These are phyloP conservation scores for Saguinus midas DNA, from an alignment of 2,113 vertebrate genomes.

Conservation along the genomic window DNA sequence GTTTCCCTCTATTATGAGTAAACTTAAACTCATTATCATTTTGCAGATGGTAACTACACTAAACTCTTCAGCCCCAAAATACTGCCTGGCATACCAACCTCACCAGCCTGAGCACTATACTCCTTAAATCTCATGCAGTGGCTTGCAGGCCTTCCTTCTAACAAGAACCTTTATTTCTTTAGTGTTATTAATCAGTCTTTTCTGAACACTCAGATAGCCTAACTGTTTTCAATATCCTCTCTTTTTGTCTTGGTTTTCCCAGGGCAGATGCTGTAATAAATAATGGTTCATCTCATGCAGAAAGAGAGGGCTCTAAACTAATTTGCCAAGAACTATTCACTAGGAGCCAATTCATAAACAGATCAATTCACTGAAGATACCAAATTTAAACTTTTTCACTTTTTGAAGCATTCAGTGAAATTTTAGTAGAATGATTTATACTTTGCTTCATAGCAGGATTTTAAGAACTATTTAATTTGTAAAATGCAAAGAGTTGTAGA, in stretches of 20 bases:
- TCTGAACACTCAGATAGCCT: background rate
- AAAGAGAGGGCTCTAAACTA: slow-evolving; percentile 46
- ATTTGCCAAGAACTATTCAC: slow-evolving; percentile 56
- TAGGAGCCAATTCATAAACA: slow-evolving; percentile 52
- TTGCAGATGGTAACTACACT: background rate
- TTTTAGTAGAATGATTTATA: slow-evolving; percentile 25
- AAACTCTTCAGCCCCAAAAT: background rate
- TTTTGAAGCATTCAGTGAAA: slow-evolving; percentile 59
- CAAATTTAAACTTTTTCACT: slow-evolving; percentile 42
- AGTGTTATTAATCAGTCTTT: background rate
- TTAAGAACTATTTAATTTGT: slow-evolving; percentile 49
- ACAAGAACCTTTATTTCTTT: background rate
- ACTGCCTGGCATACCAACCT: background rate
- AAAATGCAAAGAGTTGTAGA: slow-evolving; percentile 43
- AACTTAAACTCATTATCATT: background rate
- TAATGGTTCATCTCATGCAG: background rate
- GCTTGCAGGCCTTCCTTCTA: background rate
- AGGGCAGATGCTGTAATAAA: slow-evolving; percentile 37
- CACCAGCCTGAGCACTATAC: background rate
- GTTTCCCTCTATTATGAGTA: background rate
- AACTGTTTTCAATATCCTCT: background rate
- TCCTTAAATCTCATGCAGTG: background rate
- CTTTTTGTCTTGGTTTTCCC: slow-evolving; percentile 13
- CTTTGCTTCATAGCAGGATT: slow-evolving; percentile 50
- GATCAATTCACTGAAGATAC: slow-evolving; percentile 31